phyloP scores from a whole-genome alignment of 1,140 invertebrate genomes.

The Sitobion miscanthi region DNA sequence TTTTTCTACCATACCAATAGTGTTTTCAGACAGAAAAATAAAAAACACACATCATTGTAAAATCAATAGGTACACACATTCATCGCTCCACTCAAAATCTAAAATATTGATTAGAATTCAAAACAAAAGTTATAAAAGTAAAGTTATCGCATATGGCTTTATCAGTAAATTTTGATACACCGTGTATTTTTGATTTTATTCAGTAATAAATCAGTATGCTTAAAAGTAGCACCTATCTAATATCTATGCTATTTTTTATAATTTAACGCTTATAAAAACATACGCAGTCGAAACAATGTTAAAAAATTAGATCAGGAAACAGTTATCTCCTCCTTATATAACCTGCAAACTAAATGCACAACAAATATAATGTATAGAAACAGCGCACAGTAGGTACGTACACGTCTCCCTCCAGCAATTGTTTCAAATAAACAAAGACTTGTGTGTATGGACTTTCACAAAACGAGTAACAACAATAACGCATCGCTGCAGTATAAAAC shows the following conservation, averaged over 20 bases:
- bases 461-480: constrained; percentile 11
- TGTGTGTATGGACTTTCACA: not conserved
- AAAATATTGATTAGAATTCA: no score
- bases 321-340: not conserved
- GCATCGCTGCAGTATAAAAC: not conserved
- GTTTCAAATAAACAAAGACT: constrained; percentile 18
- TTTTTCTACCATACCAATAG: no score
- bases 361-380: constrained; percentile 18
- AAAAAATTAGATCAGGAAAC: not conserved
- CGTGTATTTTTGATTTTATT: not conserved
- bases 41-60: not conserved
- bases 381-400: not conserved
- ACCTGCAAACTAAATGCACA: not conserved
- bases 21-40: not conserved
- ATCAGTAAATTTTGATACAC: not conserved
- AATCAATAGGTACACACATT: not conserved
- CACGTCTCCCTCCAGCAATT: not conserved
- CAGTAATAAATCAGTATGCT: no score
- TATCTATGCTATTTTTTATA: not conserved
- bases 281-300: not conserved
- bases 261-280: not conserved
- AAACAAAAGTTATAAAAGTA: no score
- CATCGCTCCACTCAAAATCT: no score
- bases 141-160: no score
- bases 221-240: no score